Conservation (phyloP, 2,888 invertebrate species). For the Polia nebulosa region DNA sequence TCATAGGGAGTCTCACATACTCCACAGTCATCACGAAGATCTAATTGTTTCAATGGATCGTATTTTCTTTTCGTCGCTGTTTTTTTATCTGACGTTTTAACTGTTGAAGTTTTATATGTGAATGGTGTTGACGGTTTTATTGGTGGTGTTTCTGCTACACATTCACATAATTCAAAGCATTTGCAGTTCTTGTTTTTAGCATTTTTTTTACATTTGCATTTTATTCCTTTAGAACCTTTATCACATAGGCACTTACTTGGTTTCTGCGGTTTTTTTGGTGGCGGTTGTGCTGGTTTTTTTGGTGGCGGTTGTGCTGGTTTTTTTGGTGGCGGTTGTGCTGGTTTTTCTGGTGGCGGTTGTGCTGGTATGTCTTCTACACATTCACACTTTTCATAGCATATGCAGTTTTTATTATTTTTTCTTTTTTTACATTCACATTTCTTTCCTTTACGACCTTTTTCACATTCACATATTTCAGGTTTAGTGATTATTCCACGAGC, state of each 20-base stretch:
- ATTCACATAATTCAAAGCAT: not conserved
- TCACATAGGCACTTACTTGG: not conserved
- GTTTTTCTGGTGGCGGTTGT: not conserved
- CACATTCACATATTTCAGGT: conserved; percentile 64
- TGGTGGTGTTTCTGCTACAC: too few species aligned
- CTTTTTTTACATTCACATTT: not conserved
- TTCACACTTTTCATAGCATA: conserved; percentile 9
- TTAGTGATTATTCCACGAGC: conserved; percentile 33
- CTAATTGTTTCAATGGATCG: conserved; percentile 7
- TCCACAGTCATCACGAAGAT: conserved; percentile 48
- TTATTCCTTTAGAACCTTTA: too few species aligned
- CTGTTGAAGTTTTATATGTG: not conserved
- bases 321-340: too few species aligned
- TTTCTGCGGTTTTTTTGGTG: too few species aligned
- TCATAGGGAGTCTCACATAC: conserved; percentile 62
- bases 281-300: too few species aligned
- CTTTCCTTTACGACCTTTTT: conserved; percentile 22
- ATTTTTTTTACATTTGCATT: not conserved
- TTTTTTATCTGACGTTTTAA: conserved; percentile 31
- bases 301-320: too few species aligned
- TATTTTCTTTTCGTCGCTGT: conserved; percentile 45
- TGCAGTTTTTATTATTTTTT: conserved; percentile 8
- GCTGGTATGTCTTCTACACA: conserved; percentile 5
- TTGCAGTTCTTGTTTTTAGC: conserved; percentile 4
- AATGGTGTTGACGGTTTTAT: conserved; percentile 12